Conservation (phyloP, 2,797 vertebrate species). For the Ibycter americanus region DNA sequence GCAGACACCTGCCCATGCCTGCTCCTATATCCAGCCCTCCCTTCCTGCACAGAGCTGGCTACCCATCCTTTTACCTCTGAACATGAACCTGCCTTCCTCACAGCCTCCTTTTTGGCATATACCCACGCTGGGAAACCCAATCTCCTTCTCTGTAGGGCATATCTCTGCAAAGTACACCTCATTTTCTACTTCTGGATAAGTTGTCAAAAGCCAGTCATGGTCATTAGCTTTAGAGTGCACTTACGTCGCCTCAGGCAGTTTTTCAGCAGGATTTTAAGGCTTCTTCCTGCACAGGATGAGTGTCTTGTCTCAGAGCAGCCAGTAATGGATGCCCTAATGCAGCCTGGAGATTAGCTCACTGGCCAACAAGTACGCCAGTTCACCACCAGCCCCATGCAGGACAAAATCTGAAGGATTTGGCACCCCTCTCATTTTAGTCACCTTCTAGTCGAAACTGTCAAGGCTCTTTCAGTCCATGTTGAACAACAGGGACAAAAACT, state of each 20-base stretch:
- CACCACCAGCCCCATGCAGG: neutral
- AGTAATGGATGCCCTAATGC: neutral
- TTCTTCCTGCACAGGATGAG: neutral
- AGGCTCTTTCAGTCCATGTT: neutral
- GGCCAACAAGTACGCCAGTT: rapidly evolving
- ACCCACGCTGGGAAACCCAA: neutral
- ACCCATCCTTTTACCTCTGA: neutral
- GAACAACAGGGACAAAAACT: neutral
- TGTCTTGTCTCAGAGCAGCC: neutral
- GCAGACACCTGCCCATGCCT: neutral
- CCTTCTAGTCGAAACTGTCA: neutral
- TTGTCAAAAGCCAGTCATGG: neutral
- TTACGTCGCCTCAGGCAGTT: neutral
- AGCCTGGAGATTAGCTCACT: rapidly evolving
- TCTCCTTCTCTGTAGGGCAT: neutral
- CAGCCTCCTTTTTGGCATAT: neutral
- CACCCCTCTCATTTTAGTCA: neutral
- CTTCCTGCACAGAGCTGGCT: neutral
- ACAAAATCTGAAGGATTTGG: neutral
- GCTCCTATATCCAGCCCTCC: neutral
- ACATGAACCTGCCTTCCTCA: neutral
- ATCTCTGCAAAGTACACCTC: neutral
- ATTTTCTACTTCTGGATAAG: conserved; percentile 2
- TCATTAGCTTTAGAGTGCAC: neutral
- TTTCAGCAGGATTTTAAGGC: neutral